phyloP scores from a whole-genome alignment of 2,113 vertebrate genomes.

The Nycticorax nycticorax region DNA sequence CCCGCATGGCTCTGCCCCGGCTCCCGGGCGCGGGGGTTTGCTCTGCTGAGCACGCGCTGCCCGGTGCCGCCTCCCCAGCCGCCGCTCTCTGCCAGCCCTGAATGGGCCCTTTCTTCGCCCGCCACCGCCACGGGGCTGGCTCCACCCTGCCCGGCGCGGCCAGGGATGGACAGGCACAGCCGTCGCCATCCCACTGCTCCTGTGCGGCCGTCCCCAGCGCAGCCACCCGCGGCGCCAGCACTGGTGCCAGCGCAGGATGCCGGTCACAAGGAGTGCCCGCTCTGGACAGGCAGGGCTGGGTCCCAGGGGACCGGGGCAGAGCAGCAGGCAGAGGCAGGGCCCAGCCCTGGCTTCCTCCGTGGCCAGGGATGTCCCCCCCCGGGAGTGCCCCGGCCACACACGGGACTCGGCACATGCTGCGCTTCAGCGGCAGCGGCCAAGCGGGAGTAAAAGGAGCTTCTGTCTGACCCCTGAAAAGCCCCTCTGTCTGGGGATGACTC shows the following conservation, averaged over 20 bases:
- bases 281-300: rapidly evolving
- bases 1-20: neutral
- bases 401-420: neutral
- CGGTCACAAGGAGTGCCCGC: rapidly evolving
- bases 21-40: rapidly evolving
- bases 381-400: neutral
- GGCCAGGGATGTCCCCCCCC: neutral
- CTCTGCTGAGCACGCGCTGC: neutral
- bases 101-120: constrained; percentile 21
- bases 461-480: constrained; percentile 55
- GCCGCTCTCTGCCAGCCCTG: neutral
- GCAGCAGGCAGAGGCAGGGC: neutral
- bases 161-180: rapidly evolving
- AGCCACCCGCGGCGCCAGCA: rapidly evolving
- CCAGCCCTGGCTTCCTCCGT: neutral
- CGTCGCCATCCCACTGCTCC: rapidly evolving
- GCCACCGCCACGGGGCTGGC: rapidly evolving
- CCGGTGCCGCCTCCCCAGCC: neutral
- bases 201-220: rapidly evolving
- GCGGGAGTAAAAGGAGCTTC: constrained; percentile 37
- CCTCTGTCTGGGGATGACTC: constrained; percentile 17
- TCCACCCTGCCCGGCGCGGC: neutral
- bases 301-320: neutral
- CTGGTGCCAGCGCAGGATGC: neutral
- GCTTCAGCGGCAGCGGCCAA: neutral